A percentile compares a stretch with the other conserved stretches of the same genome.
Evolutionary conservation across 2,797 vertebrate genomes (phyloP).

Genomic region (Sebastes itinus): DNA sequence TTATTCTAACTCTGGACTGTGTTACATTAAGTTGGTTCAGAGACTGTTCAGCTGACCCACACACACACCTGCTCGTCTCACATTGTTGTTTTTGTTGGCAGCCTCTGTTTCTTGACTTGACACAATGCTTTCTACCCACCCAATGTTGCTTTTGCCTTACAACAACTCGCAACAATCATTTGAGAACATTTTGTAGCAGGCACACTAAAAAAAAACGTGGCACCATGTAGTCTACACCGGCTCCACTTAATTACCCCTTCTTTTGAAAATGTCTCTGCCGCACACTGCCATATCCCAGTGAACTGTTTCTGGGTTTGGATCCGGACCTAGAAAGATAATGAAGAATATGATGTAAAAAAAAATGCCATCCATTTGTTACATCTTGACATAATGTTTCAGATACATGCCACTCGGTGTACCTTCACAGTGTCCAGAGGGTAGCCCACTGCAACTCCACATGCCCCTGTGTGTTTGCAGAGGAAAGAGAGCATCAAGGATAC

Average conservation of each 20-base stretch:
- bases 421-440: conserved; percentile 82
- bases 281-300: conserved; percentile 88
- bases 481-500: conserved; percentile 25
- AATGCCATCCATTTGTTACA: not conserved
- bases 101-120: not conserved
- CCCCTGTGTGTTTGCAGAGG: conserved; percentile 62
- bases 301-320: conserved; percentile 91
- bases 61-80: not conserved
- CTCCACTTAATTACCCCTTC: conserved; percentile 82
- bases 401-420: conserved; percentile 32
- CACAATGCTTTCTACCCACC: not conserved
- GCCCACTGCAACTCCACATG: conserved; percentile 75
- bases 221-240: too few species aligned
- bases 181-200: not conserved
- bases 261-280: conserved; percentile 80
- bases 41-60: not conserved
- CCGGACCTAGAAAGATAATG: conserved; percentile 82
- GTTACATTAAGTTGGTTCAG: not conserved
- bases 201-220: too few species aligned
- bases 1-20: too few species aligned
- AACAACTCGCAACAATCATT: not conserved
- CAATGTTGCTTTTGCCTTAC: not conserved
- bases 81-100: not conserved
- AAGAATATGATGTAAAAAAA: not conserved
- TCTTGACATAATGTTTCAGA: not conserved